Conservation (phyloP, 2,113 vertebrate genomes). For the Hipposideros armiger region DNA sequence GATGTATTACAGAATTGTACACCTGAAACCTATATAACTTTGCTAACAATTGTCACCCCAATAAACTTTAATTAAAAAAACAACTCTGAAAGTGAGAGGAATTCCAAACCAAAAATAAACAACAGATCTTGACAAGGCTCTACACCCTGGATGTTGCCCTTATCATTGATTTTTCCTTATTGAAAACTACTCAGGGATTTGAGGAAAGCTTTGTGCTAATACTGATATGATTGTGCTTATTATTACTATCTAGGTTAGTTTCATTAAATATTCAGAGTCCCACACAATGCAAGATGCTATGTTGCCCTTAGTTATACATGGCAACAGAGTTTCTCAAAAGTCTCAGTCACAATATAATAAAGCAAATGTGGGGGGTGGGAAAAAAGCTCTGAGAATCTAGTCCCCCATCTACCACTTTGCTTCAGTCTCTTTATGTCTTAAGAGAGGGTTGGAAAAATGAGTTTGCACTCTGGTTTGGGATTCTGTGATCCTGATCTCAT, state of each 20-base stretch:
- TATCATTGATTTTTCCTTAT: background rate
- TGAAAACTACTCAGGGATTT: background rate
- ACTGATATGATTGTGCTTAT: background rate
- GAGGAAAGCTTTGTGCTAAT: background rate
- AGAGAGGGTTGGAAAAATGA: background rate
- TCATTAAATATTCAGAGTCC: background rate
- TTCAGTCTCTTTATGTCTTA: background rate
- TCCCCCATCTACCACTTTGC: background rate
- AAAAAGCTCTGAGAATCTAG: background rate
- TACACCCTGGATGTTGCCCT: background rate
- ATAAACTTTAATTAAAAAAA: no score
- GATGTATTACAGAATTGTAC: no score
- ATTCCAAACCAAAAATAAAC: slow-evolving; percentile 21
- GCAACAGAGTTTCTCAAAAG: background rate
- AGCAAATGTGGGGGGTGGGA: background rate
- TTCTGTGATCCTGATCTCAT: background rate
- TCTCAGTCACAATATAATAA: background rate
- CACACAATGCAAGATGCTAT: background rate
- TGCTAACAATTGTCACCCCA: no score
- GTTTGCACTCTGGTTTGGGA: background rate
- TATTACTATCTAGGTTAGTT: no score
- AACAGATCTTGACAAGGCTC: background rate
- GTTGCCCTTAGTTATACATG: background rate
- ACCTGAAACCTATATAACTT: no score
- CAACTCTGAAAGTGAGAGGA: background rate